Evolutionary conservation across 2,113 vertebrate genomes (phyloP).

Genomic region (Azemiops feae): DNA sequence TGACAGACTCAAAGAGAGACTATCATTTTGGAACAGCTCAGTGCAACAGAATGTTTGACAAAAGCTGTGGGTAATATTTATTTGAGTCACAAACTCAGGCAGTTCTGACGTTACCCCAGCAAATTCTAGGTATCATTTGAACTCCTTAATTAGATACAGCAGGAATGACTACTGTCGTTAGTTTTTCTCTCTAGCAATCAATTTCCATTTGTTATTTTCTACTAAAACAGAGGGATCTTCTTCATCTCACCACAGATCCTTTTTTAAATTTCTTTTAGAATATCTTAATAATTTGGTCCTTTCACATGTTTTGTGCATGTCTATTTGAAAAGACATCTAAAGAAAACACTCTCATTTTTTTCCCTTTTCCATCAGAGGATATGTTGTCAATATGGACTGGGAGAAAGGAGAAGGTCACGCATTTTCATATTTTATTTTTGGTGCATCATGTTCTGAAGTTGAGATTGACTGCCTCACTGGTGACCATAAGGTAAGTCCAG

Average conservation of each 20-base stretch:
- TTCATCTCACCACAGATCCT: neutral
- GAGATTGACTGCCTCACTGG: conserved; percentile 87
- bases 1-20: neutral
- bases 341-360: neutral
- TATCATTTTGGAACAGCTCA: neutral
- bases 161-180: neutral
- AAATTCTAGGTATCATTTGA: neutral
- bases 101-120: neutral
- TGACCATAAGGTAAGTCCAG: conserved; percentile 74
- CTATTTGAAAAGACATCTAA: conserved; percentile 6
- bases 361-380: conserved; percentile 68
- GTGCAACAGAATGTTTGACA: neutral
- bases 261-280: neutral
- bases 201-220: neutral
- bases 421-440: conserved; percentile 76
- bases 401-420: conserved; percentile 77
- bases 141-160: neutral
- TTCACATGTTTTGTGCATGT: neutral
- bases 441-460: conserved; percentile 79
- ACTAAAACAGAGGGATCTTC: neutral
- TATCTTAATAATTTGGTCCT: neutral
- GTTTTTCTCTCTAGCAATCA: neutral
- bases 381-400: conserved; percentile 79
- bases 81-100: neutral
- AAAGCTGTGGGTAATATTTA: neutral